Evolutionary conservation across 2,113 vertebrate genomes (phyloP).

Genomic region (Struthidea cinerea): DNA sequence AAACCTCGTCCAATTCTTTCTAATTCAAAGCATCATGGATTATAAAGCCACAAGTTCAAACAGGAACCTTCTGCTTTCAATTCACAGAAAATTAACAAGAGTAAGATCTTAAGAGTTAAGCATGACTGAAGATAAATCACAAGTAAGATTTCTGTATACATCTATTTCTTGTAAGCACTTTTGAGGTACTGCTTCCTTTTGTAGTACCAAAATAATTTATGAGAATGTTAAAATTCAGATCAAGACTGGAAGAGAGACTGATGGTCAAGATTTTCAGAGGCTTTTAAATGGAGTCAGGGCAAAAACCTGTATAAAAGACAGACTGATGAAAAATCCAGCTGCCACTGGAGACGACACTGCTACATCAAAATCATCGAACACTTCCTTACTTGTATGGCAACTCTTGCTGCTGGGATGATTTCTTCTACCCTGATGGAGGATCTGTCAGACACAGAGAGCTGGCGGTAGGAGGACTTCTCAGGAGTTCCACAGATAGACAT

Average conservation of each 20-base stretch:
- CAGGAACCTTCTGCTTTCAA: neutral
- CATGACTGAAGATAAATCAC: neutral
- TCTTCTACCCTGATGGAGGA: conserved; percentile 97
- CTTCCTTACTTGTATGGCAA: conserved; percentile 89
- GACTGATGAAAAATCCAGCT: neutral
- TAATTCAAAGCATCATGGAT: neutral
- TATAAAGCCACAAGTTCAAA: neutral
- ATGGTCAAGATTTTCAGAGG: neutral
- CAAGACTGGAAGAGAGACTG: neutral
- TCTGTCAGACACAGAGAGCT: conserved; percentile 93
- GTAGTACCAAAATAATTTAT: neutral
- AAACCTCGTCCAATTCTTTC: neutral
- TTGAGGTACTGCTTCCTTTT: neutral
- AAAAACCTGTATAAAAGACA: neutral
- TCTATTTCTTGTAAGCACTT: neutral
- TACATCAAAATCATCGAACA: neutral
- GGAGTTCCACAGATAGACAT: conserved; percentile 94
- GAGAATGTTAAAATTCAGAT: neutral
- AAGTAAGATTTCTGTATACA: neutral
- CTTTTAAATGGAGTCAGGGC: neutral
- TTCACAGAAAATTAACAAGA: neutral
- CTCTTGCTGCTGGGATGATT: conserved; percentile 94
- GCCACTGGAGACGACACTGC: neutral
- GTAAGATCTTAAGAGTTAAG: neutral
- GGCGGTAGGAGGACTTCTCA: conserved; percentile 93